Conservation (phyloP, 2,888 invertebrate species). For the Sacculina carcini region DNA sequence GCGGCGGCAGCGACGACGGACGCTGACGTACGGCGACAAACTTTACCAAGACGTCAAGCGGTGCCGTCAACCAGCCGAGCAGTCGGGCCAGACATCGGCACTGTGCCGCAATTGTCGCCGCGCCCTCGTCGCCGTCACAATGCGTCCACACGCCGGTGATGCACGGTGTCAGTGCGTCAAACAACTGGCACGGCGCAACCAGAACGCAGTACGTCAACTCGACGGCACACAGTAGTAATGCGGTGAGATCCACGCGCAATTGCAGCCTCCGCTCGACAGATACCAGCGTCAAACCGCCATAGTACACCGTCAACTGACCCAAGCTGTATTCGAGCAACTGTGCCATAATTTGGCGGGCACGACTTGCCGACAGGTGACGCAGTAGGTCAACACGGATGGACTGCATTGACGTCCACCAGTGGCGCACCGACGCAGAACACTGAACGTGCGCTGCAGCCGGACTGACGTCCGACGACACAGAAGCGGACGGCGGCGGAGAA, state of each 20-base stretch:
- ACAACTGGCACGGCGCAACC: neutral
- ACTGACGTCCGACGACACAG: no score
- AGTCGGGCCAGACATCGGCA: neutral
- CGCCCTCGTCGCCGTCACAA: no score
- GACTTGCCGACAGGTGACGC: neutral
- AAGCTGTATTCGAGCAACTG: neutral
- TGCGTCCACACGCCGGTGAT: no score
- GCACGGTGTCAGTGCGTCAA: neutral
- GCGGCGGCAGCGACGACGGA: neutral
- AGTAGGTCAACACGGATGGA: neutral
- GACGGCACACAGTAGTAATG: neutral
- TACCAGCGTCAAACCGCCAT: neutral
- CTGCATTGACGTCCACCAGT: neutral
- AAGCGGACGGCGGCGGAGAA: no score
- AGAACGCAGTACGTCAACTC: neutral
- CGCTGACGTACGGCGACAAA: neutral
- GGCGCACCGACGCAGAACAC: neutral
- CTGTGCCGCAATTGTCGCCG: neutral
- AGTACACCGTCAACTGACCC: neutral
- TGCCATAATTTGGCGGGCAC: neutral
- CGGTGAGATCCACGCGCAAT: neutral
- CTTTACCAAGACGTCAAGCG: neutral
- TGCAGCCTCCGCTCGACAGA: neutral
- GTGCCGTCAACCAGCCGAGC: neutral
- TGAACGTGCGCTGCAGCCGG: neutral